Percentiles rank a stretch among this genome's conserved stretches.
Evolutionary conservation across 2,797 vertebrate species (phyloP).

Genomic region (Myotis vivesi): DNA sequence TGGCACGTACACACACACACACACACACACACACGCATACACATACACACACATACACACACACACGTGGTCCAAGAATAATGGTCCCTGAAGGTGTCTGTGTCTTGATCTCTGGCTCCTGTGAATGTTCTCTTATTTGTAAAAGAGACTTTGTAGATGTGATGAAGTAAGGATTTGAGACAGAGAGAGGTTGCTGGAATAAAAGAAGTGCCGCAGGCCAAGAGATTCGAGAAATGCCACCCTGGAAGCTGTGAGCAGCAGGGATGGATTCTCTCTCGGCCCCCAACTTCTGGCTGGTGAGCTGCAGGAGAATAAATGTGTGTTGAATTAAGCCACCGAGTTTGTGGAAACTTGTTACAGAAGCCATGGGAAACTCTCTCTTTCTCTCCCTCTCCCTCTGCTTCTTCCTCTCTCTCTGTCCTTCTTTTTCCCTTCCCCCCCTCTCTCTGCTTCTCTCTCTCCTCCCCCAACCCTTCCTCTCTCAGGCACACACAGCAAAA

Average conservation of each 20-base stretch:
- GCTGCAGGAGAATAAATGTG: neutral
- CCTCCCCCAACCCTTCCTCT: no score
- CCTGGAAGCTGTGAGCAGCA: neutral
- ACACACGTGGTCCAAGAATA: neutral
- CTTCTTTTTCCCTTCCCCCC: no score
- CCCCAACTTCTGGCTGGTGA: neutral
- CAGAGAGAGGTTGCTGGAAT: neutral
- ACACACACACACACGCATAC: no score
- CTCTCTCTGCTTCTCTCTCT: no score
- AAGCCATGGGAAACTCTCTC: neutral
- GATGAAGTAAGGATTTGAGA: neutral
- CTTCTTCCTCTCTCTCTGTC: no score
- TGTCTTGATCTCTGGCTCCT: neutral
- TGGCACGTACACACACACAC: no score
- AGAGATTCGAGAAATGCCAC: neutral
- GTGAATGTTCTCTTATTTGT: neutral
- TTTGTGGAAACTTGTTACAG: neutral
- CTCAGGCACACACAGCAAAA: neutral
- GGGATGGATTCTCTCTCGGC: neutral
- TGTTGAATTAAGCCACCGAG: neutral
- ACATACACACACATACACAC: no score
- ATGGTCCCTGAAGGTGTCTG: accelerated
- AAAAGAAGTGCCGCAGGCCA: neutral
- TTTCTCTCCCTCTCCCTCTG: no score
- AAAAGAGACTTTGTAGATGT: neutral